A percentile compares a stretch with the other conserved stretches of the same genome.
Evolutionary conservation across 2,797 vertebrate genomes (phyloP).

Genomic region (Epinephelus coioides): DNA sequence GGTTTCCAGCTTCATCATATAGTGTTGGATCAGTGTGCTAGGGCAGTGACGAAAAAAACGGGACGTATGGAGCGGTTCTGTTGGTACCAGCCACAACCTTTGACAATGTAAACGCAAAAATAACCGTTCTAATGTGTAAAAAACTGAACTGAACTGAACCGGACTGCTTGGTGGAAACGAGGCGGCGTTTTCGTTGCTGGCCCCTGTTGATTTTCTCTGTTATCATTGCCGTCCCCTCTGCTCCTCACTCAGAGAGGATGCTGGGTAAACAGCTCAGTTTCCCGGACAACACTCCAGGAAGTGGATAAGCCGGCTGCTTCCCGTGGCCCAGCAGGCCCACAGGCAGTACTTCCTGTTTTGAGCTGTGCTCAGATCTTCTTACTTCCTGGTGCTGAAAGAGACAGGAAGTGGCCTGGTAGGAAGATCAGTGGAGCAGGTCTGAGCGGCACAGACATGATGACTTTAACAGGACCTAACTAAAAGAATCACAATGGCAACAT

Average conservation of each 20-base stretch:
- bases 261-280: conserved; percentile 62
- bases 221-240: neutral
- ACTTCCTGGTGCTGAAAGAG: conserved; percentile 74
- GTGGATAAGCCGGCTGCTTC: conserved; percentile 75
- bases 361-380: conserved; percentile 47
- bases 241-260: conserved; percentile 43
- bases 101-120: too few species aligned
- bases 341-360: conserved; percentile 84
- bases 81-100: too few species aligned
- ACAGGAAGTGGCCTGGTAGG: conserved; percentile 69
- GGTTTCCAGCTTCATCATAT: too few species aligned
- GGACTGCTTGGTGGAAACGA: too few species aligned
- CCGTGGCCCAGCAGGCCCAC: conserved; percentile 63
- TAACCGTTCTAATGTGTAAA: too few species aligned
- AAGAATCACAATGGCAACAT: neutral
- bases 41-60: too few species aligned
- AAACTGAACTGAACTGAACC: too few species aligned
- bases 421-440: conserved; percentile 45
- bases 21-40: too few species aligned
- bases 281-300: conserved; percentile 74
- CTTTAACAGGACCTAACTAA: conserved; percentile 27
- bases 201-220: neutral
- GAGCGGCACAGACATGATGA: conserved; percentile 11
- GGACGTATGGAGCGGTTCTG: too few species aligned
- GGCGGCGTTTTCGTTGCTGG: too few species aligned